Percentiles rank a stretch among this genome's conserved stretches.
Conservation (phyloP, 2,888 invertebrate species). For the Tanytarsus gracilentus region DNA sequence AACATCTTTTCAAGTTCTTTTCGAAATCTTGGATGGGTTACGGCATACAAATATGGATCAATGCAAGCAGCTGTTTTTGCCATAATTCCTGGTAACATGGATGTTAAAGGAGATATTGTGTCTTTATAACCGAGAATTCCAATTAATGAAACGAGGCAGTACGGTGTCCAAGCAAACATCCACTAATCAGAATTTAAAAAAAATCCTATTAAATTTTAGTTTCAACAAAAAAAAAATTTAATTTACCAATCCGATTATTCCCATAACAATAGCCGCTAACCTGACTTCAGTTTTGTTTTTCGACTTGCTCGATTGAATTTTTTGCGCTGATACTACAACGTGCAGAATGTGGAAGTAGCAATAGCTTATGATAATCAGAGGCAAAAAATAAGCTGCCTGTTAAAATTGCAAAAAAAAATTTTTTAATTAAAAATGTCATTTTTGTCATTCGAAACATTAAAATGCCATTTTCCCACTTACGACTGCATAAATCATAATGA, state of each 20-base stretch:
- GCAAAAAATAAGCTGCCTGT: slow-evolving; percentile 56
- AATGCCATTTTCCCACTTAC: slow-evolving; percentile 37
- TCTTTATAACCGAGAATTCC: slow-evolving; percentile 59
- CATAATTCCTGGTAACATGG: slow-evolving; percentile 69
- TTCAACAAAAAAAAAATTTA: no score
- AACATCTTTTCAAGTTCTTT: slow-evolving; percentile 45
- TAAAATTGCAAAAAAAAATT: not conserved
- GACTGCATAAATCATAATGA: slow-evolving; percentile 65
- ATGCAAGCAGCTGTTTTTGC: slow-evolving; percentile 74
- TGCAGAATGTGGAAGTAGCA: slow-evolving; percentile 64
- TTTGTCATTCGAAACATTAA: not conserved
- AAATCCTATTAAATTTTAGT: no score
- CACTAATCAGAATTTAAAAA: no score
- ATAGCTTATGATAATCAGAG: slow-evolving; percentile 59
- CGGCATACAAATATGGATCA: slow-evolving; percentile 71
- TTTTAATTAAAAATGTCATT: not conserved
- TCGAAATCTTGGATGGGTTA: slow-evolving; percentile 69
- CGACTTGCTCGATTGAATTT: slow-evolving; percentile 51
- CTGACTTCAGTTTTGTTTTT: slow-evolving; percentile 63
- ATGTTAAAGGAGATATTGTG: slow-evolving; percentile 56
- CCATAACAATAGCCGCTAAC: slow-evolving; percentile 58
- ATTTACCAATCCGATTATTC: slow-evolving; percentile 51
- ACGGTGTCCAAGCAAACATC: slow-evolving; percentile 76
- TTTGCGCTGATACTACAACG: slow-evolving; percentile 50
- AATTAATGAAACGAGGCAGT: slow-evolving; percentile 63